phyloP scores from a whole-genome alignment of 2,113 vertebrate genomes.

The Perca fluviatilis region DNA sequence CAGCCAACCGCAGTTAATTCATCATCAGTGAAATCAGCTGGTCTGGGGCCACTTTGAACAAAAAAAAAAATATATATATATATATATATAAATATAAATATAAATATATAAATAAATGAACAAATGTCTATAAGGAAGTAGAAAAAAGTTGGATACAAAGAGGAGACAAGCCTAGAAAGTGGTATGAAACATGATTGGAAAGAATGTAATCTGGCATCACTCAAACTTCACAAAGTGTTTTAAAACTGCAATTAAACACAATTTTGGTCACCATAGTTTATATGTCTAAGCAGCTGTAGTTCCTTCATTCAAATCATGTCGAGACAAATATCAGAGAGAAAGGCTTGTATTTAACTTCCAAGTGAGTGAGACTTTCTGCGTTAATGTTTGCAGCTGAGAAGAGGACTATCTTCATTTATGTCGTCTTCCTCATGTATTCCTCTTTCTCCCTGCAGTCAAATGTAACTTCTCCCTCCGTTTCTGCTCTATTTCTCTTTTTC shows the following conservation, averaged over 20 bases:
- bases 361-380: background rate
- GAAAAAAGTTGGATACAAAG: background rate
- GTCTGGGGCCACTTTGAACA: background rate
- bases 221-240: too few relatives aligned
- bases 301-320: background rate
- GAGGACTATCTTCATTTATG: background rate
- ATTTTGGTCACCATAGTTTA: background rate
- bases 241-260: too few relatives aligned
- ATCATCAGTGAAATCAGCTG: conserved; percentile 23
- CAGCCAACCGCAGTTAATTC: conserved; percentile 9
- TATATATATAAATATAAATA: too few relatives aligned
- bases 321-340: background rate
- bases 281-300: background rate
- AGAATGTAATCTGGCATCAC: too few relatives aligned
- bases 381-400: background rate
- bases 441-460: background rate
- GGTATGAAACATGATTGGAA: too few relatives aligned
- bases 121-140: background rate
- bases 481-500: background rate
- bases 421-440: background rate
- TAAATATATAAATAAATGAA: background rate
- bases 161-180: too few relatives aligned
- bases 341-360: background rate
- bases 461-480: background rate
- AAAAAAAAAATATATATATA: too few relatives aligned